Base-by-base conservation (phyloP, 2,113 vertebrate species). In the Mustela nigripes region DNA sequence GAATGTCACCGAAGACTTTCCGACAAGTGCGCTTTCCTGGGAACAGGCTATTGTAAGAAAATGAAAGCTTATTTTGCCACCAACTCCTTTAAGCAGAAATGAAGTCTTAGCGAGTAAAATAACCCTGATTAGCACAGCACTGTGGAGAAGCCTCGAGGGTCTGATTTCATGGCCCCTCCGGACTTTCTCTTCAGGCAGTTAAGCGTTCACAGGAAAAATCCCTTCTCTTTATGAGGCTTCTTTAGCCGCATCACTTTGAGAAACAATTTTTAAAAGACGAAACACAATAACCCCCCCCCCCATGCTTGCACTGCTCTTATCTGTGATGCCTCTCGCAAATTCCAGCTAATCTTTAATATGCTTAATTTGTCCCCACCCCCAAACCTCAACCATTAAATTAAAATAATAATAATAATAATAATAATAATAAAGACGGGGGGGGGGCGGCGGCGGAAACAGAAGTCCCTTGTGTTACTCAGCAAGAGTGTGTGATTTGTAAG, bases 401-500 rank as follows among this genome's bases (percentile, higher is more conserved):
- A 60, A 76, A 91, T 24, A 95, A 91, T 24, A 95, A 78, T 31
- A 39, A 76, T 24, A 95, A 78, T 31, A 39, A 76, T 36, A 60
- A 50, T 50, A 39, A 78, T 36, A 60, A n/a, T 42, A 76, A 14
- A 1, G 31, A 5, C 7, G 9, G 6, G 10, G 22, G 0, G 28
- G 7, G 7, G 39, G 39, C 36, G 39, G 39, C 36, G 39, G 4
- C 1, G 16, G 16, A 28, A 21, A 11, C 22, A 62, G 26, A 91
- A 0, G 2, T 96, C 95, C 92, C 97, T 86, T 95, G 92, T 83
- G 95, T 65, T 97, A 69, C 91, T 92, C 96, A 96, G 95, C 89
- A 92, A 97, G 96, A 88, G 79, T 60, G 65, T 71, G 92, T 92
- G 97, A 98, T 98, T 97, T 98, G 81, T 96, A 95, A 93, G 93